Conservation (phyloP, 2,113 vertebrate species). For the Cranoglanis bouderius region DNA sequence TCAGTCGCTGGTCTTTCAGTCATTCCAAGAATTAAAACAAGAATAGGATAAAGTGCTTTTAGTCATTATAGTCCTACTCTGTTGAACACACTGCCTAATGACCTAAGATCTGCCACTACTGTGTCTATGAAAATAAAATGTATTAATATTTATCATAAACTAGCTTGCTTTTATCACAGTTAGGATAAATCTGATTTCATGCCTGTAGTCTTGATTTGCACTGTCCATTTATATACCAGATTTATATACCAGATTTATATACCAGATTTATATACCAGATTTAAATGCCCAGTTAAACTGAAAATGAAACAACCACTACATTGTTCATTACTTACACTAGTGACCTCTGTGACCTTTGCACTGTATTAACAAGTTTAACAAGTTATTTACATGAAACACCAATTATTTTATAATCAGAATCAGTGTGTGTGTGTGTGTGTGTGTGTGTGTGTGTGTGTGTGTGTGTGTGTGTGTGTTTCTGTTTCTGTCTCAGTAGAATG, state of each 20-base stretch:
- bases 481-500: background rate
- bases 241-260: too few species aligned
- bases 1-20: background rate
- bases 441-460: slow-evolving; percentile 19
- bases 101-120: background rate
- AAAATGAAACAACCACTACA: background rate
- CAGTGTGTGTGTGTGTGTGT: slow-evolving; percentile 13
- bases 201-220: background rate
- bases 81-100: background rate
- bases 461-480: slow-evolving; percentile 12
- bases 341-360: background rate
- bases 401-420: background rate
- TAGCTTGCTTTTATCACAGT: background rate
- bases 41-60: background rate
- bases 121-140: background rate
- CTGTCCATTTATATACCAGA: background rate
- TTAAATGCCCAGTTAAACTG: background rate
- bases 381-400: background rate
- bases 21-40: background rate
- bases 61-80: background rate
- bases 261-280: background rate
- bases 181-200: background rate
- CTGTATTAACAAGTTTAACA: background rate
- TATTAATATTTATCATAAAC: background rate
- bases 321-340: background rate